Percentiles rank a stretch among this genome's conserved stretches.
Conservation (phyloP, 1,140 invertebrate species). For the Wasmannia auropunctata region DNA sequence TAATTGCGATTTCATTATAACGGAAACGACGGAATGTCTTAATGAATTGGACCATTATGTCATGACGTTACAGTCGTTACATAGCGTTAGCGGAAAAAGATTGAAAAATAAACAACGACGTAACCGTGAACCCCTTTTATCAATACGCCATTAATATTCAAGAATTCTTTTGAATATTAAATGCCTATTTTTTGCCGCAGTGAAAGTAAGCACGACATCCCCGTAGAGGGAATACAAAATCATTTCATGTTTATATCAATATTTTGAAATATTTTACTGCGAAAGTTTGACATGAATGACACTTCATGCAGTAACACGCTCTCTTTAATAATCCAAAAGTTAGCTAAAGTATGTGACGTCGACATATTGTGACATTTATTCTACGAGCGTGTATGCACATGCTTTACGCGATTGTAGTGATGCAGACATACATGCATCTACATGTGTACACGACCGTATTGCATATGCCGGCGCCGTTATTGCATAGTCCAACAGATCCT, state of each 20-base stretch:
- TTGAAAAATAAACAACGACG: conserved; percentile 45
- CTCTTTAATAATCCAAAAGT: conserved; percentile 59
- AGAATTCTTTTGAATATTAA: conserved; percentile 43
- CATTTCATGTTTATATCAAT: background rate
- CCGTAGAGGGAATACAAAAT: background rate
- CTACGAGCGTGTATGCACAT: background rate
- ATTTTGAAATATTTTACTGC: conserved; percentile 14
- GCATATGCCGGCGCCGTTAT: conserved; percentile 17
- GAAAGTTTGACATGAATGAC: conserved; percentile 42
- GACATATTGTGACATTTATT: conserved; percentile 64
- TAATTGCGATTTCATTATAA: conserved; percentile 77
- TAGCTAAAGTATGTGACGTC: conserved; percentile 51
- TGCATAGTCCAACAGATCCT: conserved; percentile 62
- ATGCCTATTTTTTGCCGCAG: background rate
- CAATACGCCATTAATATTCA: conserved; percentile 16
- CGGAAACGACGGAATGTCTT: conserved; percentile 70
- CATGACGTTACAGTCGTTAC: background rate
- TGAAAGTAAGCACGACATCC: conserved; percentile 21
- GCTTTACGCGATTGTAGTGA: background rate
- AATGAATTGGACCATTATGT: conserved; percentile 73
- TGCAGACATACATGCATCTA: conserved; percentile 47
- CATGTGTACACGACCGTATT: conserved; percentile 30
- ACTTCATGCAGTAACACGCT: background rate
- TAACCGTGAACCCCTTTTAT: background rate
- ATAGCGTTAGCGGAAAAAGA: background rate